These are phyloP conservation scores for Aldrovandia affinis DNA, from an alignment of 2,797 vertebrate genomes.

Conservation along the genomic window DNA sequence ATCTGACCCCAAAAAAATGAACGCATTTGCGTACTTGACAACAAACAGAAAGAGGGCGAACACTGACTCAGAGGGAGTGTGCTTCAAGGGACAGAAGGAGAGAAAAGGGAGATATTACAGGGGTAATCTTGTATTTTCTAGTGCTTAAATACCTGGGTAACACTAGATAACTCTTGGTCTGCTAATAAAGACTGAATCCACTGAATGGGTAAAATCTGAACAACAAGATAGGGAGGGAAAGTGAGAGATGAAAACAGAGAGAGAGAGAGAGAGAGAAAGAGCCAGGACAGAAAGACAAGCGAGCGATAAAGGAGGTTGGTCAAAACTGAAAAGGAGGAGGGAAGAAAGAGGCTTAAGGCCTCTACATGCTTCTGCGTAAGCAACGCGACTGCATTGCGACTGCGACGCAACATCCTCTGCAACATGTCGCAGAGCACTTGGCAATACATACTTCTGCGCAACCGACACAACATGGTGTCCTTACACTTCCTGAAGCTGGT, in stretches of 20 bases:
- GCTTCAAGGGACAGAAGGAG: not conserved
- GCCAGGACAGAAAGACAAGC: constrained; percentile 57
- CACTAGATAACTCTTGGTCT: not conserved
- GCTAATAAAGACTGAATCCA: not conserved
- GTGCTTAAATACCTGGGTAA: not conserved
- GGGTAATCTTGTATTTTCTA: constrained; percentile 12
- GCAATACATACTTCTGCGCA: no score
- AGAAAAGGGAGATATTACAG: not conserved
- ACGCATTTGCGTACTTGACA: not conserved
- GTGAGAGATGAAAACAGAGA: constrained; percentile 1
- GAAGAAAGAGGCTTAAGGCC: not conserved
- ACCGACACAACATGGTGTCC: no score
- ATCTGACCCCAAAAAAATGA: not conserved
- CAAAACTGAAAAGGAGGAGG: not conserved
- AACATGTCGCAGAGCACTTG: no score
- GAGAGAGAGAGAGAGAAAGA: constrained; percentile 55
- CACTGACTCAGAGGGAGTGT: not conserved
- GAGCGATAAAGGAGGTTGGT: no score
- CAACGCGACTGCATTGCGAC: no score
- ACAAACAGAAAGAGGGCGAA: not conserved
- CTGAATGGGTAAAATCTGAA: constrained; percentile 35
- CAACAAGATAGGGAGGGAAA: constrained; percentile 22
- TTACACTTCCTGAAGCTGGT: no score
- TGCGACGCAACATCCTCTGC: no score
- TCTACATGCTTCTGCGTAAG: no score